Base-by-base conservation (phyloP, 2,797 vertebrate genomes). In the Ceryle rudis region DNA sequence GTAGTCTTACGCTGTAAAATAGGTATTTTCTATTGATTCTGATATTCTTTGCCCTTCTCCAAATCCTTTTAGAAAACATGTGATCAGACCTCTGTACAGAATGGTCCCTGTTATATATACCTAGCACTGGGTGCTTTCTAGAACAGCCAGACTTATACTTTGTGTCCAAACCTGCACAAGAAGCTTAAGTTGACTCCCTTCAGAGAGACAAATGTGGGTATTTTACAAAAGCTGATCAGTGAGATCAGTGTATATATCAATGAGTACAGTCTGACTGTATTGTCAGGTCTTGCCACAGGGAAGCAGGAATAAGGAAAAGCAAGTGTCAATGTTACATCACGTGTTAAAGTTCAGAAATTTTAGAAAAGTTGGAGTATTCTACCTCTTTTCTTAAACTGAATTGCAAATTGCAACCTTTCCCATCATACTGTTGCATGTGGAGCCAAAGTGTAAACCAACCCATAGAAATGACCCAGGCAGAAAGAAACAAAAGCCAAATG, bases 281-380 rank as follows among this genome's bases (percentile, higher is more conserved):
- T 47, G 14, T 31, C 47, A 77, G 46, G 25, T 67, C 49, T 57
- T 31, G 39, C 14, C 46, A n/a, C 9, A 54, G 18, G 25, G 20
- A 89, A 89, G 14, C 4, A 37, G 33, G 35, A 88, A 25, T 7
- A 70, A 80, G 21, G 17, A 29, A 55, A 78, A 19, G n/a, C 2
- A 19, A 42, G 3, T 21, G 17, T 33, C 65, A 61, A 7, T 21
- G 9, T 35, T 41, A 47, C 4, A 54, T 5, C 0, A 0, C 12
- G 14, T 29, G 23, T 73, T 46, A 51, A 78, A 37, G 14, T 54
- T 61, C 20, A 82, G 55, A 37, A 46, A 47, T 16, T 31, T 88
- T 2, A 73, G 52, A 66, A 88, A 73, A 66, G 17, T 33, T 23
- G 20, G 6, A 13, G 6, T 6, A 26, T 51, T 72, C 23, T 62